Conservation (phyloP, 2,888 invertebrate species). For the Thereva unica region DNA sequence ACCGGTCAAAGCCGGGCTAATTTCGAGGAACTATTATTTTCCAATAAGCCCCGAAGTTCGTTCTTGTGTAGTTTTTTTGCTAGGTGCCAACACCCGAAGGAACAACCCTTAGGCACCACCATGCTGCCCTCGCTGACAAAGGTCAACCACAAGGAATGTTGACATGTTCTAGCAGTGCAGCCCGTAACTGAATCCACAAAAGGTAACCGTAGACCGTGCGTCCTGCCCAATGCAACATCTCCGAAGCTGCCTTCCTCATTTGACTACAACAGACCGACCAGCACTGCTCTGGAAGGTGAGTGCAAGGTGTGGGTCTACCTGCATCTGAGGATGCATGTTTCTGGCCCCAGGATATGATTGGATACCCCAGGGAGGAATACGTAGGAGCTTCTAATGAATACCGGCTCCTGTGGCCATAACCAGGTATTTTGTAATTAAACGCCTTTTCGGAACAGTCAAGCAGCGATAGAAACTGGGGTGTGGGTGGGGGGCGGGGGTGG, state of each 20-base stretch:
- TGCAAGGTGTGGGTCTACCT: not conserved
- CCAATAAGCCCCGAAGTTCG: constrained; percentile 36
- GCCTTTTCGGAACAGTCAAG: constrained; percentile 26
- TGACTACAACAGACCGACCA: constrained; percentile 5
- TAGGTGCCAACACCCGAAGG: constrained; percentile 20
- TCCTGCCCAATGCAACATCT: constrained; percentile 38
- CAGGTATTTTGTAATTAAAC: constrained; percentile 42
- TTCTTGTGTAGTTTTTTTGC: constrained; percentile 9
- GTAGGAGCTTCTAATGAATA: constrained; percentile 38
- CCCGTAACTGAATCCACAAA: constrained; percentile 35
- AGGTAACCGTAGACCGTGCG: constrained; percentile 34
- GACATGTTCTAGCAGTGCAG: constrained; percentile 36
- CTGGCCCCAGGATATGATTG: constrained; percentile 36
- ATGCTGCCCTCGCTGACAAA: constrained; percentile 34
- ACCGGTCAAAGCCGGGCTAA: constrained; percentile 30
- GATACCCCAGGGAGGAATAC: constrained; percentile 26
- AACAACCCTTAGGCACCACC: constrained; percentile 5
- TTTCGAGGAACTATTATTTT: constrained; percentile 38
- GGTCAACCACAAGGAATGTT: constrained; percentile 40
- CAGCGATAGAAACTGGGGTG: no score
- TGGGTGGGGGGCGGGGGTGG: constrained; percentile 5
- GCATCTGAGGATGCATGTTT: constrained; percentile 29
- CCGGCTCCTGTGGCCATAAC: constrained; percentile 34
- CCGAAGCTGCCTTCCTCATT: not conserved
- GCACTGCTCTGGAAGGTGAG: not conserved